Base-by-base conservation (phyloP, 2,113 vertebrate genomes). In the Datnioides undecimradiatus region DNA sequence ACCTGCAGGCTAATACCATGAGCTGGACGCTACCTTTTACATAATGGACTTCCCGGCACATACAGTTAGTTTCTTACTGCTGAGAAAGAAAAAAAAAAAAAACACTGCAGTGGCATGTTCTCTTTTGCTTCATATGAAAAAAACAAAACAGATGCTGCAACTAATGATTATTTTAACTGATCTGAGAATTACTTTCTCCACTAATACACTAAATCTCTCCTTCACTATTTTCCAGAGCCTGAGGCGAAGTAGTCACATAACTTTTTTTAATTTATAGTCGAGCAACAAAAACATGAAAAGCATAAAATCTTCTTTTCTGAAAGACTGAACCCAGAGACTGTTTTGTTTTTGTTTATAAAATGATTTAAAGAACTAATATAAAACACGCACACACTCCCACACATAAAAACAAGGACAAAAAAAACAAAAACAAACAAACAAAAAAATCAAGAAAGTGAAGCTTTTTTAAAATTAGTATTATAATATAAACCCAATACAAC, bases 1-100 rank as follows among this genome's bases (percentile, higher is more conserved):
- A 82, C 77, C 80, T 88, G 82, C 67, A 58, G 54, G 68, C 31
- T 84, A 79, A 90, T 52, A 25, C 74, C 45, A 58, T 1, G 2
- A 73, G 60, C 70, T 73, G 78, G 34, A 40, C 63, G 19, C 70
- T 40, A 70, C 33, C 36, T 48, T 88, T 88, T 77, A 83, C 25
- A 62, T 80, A 75, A 81, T 21, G 0, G 41, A 52, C 41, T 49
- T 65, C 40, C 51, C 43, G 36, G 43, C 51, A 69, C 51, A 31
- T 13, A 55, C 51, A 62, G 23, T 6, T 29, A 2, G 5, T 14
- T 43, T 16, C 51, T 52, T 49, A 46, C 21, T 36, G 65, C 69
- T 43, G 60, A 51, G 10, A 48, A 8, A 40, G 6, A 64, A 67
- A 60, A 27, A 65, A 76, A 64, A 67, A 60, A 27, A 65, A 76